Evolutionary conservation across 2,113 vertebrate species (phyloP).

Genomic region (Sylvilagus bachmani): DNA sequence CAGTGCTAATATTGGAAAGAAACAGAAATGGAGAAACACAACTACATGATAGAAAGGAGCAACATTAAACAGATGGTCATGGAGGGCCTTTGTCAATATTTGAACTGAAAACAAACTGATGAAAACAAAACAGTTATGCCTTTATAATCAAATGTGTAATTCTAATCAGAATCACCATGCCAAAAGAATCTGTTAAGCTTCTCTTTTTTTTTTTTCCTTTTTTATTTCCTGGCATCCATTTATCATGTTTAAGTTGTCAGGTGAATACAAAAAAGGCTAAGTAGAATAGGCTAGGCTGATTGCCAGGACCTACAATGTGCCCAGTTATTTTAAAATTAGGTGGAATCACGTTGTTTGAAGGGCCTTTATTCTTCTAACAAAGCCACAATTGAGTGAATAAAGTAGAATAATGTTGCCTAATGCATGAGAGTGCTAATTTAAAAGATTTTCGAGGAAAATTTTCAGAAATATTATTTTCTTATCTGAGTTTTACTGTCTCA

Average conservation of each 20-base stretch:
- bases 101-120: not conserved
- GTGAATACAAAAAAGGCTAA: not conserved
- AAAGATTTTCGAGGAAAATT: not conserved
- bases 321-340: conserved; percentile 56
- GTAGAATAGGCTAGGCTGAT: not conserved
- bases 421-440: not conserved
- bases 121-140: not conserved
- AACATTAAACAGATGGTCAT: not conserved
- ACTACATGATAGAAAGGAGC: not conserved
- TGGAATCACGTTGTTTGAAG: conserved; percentile 27
- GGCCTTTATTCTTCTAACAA: conserved; percentile 40
- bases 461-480: not conserved
- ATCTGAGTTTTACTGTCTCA: not conserved
- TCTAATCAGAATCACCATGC: not conserved
- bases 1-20: not conserved
- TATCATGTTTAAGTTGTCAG: conserved; percentile 38
- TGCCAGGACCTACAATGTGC: not conserved
- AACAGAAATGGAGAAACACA: not conserved
- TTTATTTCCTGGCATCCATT: not conserved
- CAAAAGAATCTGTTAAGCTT: not conserved
- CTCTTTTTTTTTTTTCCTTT: no score
- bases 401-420: not conserved
- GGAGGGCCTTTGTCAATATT: not conserved
- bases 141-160: not conserved
- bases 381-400: not conserved